These are phyloP conservation scores for Clarias pachynema DNA, from an alignment of 2,797 vertebrate genomes.

Conservation along the genomic window DNA sequence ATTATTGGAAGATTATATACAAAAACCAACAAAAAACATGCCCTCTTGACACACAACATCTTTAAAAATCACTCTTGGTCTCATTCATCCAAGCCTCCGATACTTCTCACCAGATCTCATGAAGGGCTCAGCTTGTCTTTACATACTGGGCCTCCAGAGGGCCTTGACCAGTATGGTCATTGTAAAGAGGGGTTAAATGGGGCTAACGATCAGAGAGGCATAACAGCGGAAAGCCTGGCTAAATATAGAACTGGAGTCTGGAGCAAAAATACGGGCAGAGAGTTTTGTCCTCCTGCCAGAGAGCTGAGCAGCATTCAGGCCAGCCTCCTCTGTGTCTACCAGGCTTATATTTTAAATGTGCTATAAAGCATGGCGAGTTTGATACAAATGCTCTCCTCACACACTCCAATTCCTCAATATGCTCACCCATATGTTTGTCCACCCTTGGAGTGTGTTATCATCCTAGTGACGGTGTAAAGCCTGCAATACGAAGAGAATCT, in stretches of 20 bases:
- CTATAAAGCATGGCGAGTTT: constrained; percentile 62
- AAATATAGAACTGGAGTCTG: constrained; percentile 79
- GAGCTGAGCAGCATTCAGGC: constrained; percentile 64
- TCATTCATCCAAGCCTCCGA: background rate
- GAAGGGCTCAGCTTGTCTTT: constrained; percentile 33
- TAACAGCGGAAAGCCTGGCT: constrained; percentile 76
- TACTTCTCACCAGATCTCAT: constrained; percentile 7
- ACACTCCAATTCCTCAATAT: constrained; percentile 51
- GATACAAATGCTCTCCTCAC: constrained; percentile 43
- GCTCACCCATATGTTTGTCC: constrained; percentile 57
- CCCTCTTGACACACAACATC: background rate
- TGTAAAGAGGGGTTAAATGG: constrained; percentile 76
- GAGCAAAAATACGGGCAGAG: constrained; percentile 55
- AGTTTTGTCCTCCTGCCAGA: constrained; percentile 68
- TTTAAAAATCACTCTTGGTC: background rate
- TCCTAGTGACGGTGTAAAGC: constrained; percentile 5
- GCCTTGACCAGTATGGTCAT: constrained; percentile 50
- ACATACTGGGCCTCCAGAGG: constrained; percentile 37
- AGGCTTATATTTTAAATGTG: constrained; percentile 63
- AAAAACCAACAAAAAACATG: background rate
- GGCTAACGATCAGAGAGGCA: constrained; percentile 79
- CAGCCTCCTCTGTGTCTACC: constrained; percentile 51
- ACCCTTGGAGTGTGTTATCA: constrained; percentile 10
- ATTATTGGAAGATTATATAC: background rate
- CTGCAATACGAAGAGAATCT: constrained; percentile 24